Percentiles rank a stretch among this genome's conserved stretches.
Evolutionary conservation across 35 echinoderm and acorn worm genomes (phyloP).

Genomic region (Diadema setosum): DNA sequence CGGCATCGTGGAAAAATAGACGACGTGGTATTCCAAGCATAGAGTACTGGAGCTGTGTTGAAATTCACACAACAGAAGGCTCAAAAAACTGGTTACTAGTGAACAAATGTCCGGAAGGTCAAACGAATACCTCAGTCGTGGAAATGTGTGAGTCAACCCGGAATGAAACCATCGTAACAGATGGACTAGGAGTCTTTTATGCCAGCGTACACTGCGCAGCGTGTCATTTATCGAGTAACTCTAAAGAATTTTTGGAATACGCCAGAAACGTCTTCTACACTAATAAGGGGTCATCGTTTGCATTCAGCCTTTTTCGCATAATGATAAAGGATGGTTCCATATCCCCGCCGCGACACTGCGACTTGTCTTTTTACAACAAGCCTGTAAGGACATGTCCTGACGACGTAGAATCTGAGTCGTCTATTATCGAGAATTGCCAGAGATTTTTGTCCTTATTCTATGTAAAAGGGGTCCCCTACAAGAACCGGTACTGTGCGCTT

Average conservation of each 20-base stretch:
- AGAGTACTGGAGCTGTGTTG: neutral
- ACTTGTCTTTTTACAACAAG: neutral
- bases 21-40: neutral
- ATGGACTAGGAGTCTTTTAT: neutral
- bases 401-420: neutral
- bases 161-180: neutral
- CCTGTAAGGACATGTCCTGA: neutral
- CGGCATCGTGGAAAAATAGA: neutral
- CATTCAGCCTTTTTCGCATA: neutral
- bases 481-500: neutral
- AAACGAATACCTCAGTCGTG: neutral
- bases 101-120: neutral
- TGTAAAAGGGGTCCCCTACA: neutral
- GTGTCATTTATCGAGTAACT: neutral
- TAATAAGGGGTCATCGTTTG: neutral
- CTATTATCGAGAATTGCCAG: neutral
- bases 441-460: neutral
- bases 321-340: neutral
- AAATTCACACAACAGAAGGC: neutral
- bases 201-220: neutral
- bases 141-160: neutral
- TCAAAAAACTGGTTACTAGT: neutral
- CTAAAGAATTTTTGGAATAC: neutral
- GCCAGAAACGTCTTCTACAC: neutral
- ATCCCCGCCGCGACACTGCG: neutral